Evolutionary conservation across 1,140 invertebrate genomes (phyloP).

Genomic region (Chrysomallon squamiferum): DNA sequence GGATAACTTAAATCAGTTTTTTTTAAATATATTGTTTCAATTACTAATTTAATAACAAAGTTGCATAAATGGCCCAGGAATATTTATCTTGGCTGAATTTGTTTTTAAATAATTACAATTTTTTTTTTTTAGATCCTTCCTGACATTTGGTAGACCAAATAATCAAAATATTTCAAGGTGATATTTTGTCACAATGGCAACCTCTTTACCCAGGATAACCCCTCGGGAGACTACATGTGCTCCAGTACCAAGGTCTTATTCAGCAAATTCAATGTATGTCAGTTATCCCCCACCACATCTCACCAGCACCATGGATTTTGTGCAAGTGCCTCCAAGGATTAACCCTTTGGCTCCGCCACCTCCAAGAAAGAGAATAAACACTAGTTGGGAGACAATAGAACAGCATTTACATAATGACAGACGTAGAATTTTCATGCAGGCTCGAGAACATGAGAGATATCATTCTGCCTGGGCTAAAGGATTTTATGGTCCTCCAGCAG

Average conservation of each 20-base stretch:
- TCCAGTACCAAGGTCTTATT: constrained; percentile 21
- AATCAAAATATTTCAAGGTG: too few species aligned
- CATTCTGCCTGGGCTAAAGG: constrained; percentile 59
- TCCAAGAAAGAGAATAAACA: constrained; percentile 47
- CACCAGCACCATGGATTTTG: constrained; percentile 41
- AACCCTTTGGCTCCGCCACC: constrained; percentile 53
- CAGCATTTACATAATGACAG: constrained; percentile 60
- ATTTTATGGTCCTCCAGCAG: constrained; percentile 59
- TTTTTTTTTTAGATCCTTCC: too few species aligned
- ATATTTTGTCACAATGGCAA: constrained; percentile 2
- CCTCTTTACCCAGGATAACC: constrained; percentile 35
- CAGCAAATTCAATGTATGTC: constrained; percentile 35
- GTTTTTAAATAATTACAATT: too few species aligned
- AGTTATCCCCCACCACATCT: constrained; percentile 53
- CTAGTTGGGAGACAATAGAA: constrained; percentile 55
- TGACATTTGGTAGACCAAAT: too few species aligned
- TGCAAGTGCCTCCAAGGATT: constrained; percentile 45
- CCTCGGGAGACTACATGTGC: constrained; percentile 40
- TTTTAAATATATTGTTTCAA: too few species aligned
- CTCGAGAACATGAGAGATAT: constrained; percentile 55
- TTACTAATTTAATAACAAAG: too few species aligned
- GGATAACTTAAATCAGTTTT: too few species aligned
- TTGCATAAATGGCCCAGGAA: too few species aligned
- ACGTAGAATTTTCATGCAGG: constrained; percentile 54
- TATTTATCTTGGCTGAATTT: too few species aligned